Base-by-base conservation (phyloP, 1,140 invertebrate species). In the Eciton burchellii region DNA sequence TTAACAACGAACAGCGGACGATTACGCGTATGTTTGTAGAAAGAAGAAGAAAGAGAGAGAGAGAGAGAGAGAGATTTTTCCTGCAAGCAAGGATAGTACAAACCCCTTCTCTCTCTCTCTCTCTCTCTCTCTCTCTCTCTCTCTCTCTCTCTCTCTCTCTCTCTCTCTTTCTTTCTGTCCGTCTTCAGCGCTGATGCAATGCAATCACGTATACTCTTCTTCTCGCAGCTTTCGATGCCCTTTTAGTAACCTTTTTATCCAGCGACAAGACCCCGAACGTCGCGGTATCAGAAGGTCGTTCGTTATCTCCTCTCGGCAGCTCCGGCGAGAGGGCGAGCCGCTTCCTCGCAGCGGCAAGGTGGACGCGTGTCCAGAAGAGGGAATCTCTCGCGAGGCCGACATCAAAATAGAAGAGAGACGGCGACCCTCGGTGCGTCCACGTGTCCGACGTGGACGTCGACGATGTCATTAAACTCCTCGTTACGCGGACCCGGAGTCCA, bases 401-500 rank as follows among this genome's bases (percentile, higher is more conserved):
- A 82, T 81, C 63, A 84, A 89, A 87, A 89, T 84, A 88, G 73
- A 82, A 68, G 57, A 84, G 66, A 77, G 62, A 74, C 35, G 59
- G 81, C 45, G 66, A 87, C 77, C 68, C 66, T 83, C 82, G 85
- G 57, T 57, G 83, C 76, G 83, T 85, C 89, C 88, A 83, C 88
- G 83, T 85, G 89, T 90, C 87, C 76, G 84, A 87, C 88, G 77
- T 89, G 88, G 88, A 87, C 88, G 87, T 91, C 89, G 90, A 87
- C 91, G 88, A 89, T 92, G 91, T 92, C 91, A 91, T 92, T 92
- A 92, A 91, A 92, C 90, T 92, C 88, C 91, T 92, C 90, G 91
- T 92, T 92, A 92, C 86, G 81, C 70, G 83, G 81, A 71, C 73
- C 81, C 81, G 82, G n/a, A 82, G 71, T 76, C 82, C 81, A 85